Conservation (phyloP, 2,113 vertebrate genomes). For the Myotis yumanensis region DNA sequence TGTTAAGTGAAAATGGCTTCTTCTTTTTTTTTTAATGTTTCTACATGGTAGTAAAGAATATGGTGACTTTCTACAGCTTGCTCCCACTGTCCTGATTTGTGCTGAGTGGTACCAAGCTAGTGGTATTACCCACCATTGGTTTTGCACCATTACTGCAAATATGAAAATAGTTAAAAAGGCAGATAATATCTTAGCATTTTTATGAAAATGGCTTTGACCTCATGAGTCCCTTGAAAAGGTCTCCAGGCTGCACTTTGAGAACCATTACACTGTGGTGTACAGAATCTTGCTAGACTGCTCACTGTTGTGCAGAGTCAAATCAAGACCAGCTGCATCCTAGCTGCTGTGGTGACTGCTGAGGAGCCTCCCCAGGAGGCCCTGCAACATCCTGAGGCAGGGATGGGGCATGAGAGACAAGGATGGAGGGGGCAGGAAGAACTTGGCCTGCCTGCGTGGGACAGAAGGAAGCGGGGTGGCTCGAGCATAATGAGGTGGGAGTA, state of each 20-base stretch:
- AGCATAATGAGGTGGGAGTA: background rate
- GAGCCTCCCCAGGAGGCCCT: background rate
- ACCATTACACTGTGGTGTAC: accelerated
- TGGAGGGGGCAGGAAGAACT: background rate
- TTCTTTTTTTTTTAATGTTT: background rate
- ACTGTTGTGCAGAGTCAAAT: background rate
- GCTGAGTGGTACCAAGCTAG: background rate
- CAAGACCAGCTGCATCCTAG: background rate
- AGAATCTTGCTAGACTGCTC: background rate
- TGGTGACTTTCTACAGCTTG: background rate
- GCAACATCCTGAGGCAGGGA: background rate
- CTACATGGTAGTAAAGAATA: background rate
- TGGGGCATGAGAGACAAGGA: background rate
- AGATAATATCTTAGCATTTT: background rate
- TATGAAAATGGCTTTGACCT: background rate
- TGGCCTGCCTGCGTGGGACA: background rate
- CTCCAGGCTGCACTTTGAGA: background rate
- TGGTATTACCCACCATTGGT: background rate
- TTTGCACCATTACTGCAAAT: background rate
- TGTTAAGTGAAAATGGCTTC: background rate
- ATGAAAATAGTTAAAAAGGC: background rate
- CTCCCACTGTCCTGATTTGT: background rate
- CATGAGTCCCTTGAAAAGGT: background rate
- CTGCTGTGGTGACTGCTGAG: background rate
- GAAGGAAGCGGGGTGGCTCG: background rate